Percentiles rank a stretch among this genome's conserved stretches.
Evolutionary conservation across 2,888 invertebrate species (phyloP).

Genomic region (Hetaerina titia): DNA sequence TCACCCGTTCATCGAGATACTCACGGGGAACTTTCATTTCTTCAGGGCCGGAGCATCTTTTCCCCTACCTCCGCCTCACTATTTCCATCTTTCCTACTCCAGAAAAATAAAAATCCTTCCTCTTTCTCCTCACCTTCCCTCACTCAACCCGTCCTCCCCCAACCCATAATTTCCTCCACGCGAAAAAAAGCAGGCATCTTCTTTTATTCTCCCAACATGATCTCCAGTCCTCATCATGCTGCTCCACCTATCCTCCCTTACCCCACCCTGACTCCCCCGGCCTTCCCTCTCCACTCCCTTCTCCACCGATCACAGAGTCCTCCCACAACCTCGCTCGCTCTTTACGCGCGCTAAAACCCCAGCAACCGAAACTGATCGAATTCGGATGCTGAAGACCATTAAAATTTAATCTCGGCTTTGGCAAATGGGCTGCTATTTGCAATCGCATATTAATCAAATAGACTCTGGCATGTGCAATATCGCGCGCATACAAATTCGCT

Average conservation of each 20-base stretch:
- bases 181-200: not conserved
- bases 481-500: conserved; percentile 74
- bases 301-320: not conserved
- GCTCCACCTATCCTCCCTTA: not conserved
- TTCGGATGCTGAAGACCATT: conserved; percentile 69
- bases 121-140: not conserved
- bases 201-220: not conserved
- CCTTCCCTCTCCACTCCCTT: not conserved
- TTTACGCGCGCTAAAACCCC: not conserved
- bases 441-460: conserved; percentile 74
- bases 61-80: not conserved
- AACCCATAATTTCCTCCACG: not conserved
- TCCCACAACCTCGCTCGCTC: not conserved
- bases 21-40: conserved; percentile 23
- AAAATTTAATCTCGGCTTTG: conserved; percentile 69
- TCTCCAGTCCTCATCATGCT: not conserved
- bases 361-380: conserved; percentile 68
- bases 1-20: conserved; percentile 55
- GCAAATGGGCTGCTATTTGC: conserved; percentile 70
- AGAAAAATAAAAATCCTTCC: not conserved
- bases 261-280: not conserved
- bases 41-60: not conserved
- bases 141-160: not conserved
- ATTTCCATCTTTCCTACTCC: not conserved
- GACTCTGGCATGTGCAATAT: conserved; percentile 74